Evolutionary conservation across 2,888 invertebrate species (phyloP).

Genomic region (Piscicola geometra): DNA sequence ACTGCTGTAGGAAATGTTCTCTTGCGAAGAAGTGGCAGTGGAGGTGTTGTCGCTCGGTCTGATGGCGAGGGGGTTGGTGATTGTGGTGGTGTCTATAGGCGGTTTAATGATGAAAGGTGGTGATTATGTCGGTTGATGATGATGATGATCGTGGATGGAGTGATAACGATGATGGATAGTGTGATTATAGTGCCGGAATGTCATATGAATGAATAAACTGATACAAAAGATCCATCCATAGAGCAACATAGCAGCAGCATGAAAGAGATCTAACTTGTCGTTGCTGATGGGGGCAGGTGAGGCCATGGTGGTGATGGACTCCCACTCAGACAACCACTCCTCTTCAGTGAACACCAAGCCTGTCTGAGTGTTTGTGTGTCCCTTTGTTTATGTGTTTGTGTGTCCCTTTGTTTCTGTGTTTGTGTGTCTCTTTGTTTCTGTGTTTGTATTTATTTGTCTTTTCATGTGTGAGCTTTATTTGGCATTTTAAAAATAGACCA

Average conservation of each 20-base stretch:
- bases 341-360: constrained; percentile 70
- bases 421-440: background rate
- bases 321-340: constrained; percentile 77
- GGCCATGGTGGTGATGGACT: constrained; percentile 65
- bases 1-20: constrained; percentile 62
- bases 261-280: background rate
- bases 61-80: background rate
- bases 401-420: background rate
- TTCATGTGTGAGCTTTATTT: background rate
- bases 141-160: background rate
- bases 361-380: constrained; percentile 55
- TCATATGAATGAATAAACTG: background rate
- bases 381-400: background rate
- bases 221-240: background rate
- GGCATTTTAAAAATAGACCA: no score
- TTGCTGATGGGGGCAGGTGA: constrained; percentile 60
- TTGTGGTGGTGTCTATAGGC: no score
- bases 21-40: constrained; percentile 3
- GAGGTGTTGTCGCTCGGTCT: background rate
- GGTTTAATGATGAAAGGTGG: background rate
- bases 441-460: background rate
- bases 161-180: no score
- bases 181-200: background rate
- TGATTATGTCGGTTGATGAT: background rate
- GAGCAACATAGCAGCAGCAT: no score